Evolutionary conservation across 2,113 vertebrate species (phyloP).

Genomic region (Panthera tigris): DNA sequence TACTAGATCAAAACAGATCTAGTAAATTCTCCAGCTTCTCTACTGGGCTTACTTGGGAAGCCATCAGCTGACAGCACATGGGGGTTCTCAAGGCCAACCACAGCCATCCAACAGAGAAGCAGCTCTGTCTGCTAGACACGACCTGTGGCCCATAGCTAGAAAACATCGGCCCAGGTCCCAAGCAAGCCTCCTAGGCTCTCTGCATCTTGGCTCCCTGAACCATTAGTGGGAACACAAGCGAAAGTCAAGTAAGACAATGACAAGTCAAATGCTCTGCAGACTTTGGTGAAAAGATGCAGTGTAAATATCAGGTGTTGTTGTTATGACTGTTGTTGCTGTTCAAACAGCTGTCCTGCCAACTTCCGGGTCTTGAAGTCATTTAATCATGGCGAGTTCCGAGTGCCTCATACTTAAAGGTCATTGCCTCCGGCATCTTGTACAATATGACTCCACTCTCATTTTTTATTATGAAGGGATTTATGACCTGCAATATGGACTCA

Average conservation of each 20-base stretch:
- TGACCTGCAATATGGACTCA: not conserved
- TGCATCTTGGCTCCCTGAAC: not conserved
- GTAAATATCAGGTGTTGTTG: too few relatives aligned
- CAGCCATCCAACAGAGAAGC: not conserved
- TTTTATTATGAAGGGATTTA: not conserved
- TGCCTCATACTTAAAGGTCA: slow-evolving; percentile 4
- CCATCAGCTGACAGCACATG: not conserved
- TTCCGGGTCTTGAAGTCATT: slow-evolving; percentile 9
- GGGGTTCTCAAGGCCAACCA: not conserved
- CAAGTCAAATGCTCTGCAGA: not conserved
- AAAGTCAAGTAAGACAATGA: not conserved
- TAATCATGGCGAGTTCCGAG: not conserved
- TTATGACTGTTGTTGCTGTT: not conserved
- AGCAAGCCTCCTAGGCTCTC: not conserved
- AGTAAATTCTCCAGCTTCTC: not conserved
- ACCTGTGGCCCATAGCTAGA: not conserved
- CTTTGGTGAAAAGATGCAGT: not conserved
- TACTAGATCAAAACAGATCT: not conserved
- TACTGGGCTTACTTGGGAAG: not conserved
- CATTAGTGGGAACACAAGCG: not conserved
- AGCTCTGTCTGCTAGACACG: not conserved
- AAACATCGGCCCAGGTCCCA: not conserved
- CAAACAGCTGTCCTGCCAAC: not conserved
- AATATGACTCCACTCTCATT: not conserved
- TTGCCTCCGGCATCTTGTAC: not conserved